phyloP scores from a whole-genome alignment of 2,797 vertebrate genomes.

The Rallus crepitans region DNA sequence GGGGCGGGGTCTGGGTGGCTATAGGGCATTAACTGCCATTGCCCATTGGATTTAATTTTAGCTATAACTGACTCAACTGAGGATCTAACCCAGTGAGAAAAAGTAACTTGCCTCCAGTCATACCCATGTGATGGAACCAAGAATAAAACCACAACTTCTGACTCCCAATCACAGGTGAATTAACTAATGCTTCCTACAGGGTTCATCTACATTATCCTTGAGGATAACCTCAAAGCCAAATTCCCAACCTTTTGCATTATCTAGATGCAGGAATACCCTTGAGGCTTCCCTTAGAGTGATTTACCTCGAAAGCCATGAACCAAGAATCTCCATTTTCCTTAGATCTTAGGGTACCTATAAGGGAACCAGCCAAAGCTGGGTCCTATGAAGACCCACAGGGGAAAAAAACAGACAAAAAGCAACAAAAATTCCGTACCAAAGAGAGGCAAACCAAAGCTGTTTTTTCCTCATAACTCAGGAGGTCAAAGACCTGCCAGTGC shows the following conservation, averaged over 20 bases:
- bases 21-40: not conserved
- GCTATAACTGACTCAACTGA: not conserved
- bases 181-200: constrained; percentile 21
- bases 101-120: not conserved
- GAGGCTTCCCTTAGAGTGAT: not conserved
- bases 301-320: not conserved
- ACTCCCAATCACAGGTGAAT: constrained; percentile 4
- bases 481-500: not conserved
- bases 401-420: not conserved
- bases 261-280: not conserved
- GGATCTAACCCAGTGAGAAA: not conserved
- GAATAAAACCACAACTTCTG: constrained; percentile 28
- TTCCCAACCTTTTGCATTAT: not conserved
- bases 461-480: not conserved
- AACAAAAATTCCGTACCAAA: not conserved
- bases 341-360: not conserved
- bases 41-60: not conserved
- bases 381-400: rapidly evolving
- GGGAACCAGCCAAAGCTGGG: not conserved
- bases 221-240: constrained; percentile 43
- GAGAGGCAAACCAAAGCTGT: not conserved
- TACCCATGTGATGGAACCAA: not conserved
- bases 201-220: constrained; percentile 22
- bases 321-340: constrained; percentile 18
- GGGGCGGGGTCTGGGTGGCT: not conserved